phyloP scores from a whole-genome alignment of 2,113 vertebrate species.

The Rhadina sibilatrix region DNA sequence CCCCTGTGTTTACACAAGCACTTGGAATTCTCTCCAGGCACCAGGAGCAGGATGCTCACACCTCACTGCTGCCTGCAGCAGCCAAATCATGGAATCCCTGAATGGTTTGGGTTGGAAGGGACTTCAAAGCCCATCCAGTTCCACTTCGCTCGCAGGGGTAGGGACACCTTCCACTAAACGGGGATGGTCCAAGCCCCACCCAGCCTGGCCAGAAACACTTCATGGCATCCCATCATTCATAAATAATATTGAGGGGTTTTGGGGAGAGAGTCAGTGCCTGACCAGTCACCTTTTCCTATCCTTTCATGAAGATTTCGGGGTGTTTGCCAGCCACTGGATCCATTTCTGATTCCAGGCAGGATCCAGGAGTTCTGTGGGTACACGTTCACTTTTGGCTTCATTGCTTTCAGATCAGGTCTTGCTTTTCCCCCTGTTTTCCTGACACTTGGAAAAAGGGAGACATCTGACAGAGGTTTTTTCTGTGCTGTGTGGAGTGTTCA shows the following conservation, averaged over 20 bases:
- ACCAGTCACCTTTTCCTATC: background rate
- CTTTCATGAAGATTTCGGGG: background rate
- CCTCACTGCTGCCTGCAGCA: background rate
- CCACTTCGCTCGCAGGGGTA: background rate
- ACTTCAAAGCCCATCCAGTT: background rate
- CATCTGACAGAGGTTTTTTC: rapidly evolving
- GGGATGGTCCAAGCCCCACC: background rate
- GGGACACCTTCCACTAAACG: background rate
- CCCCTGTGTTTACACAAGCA: background rate
- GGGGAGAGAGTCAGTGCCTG: background rate
- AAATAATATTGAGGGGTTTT: background rate
- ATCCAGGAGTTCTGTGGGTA: background rate
- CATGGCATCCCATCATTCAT: background rate
- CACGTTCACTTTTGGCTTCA: rapidly evolving
- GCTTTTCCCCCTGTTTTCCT: background rate
- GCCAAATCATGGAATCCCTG: background rate
- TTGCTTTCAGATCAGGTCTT: background rate
- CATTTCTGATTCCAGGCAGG: background rate
- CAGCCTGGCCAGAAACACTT: background rate
- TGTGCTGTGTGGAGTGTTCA: too few species aligned
- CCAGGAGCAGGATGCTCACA: background rate
- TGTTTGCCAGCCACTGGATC: background rate
- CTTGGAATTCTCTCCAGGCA: background rate
- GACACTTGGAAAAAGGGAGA: background rate
- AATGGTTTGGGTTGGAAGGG: background rate